These are phyloP conservation scores for Carcharodon carcharias DNA, from an alignment of 2,797 vertebrate genomes.

Conservation along the genomic window DNA sequence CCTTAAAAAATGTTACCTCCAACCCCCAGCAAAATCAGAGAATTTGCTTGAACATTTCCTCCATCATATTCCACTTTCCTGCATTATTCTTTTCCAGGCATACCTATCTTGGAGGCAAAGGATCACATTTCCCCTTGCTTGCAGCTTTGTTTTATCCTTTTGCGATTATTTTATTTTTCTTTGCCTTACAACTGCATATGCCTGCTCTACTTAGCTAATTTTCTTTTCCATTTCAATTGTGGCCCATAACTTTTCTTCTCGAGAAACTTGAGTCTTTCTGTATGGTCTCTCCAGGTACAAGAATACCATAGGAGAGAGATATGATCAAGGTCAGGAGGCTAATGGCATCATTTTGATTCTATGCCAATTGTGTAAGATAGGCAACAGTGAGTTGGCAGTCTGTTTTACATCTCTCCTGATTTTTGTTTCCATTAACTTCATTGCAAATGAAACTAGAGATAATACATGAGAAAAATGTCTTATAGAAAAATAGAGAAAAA, in stretches of 20 bases:
- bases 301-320: background rate
- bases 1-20: background rate
- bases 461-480: background rate
- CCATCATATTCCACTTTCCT: background rate
- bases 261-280: background rate
- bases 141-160: background rate
- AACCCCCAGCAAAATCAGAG: background rate
- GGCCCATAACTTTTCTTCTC: background rate
- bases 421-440: background rate
- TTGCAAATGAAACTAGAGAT: background rate
- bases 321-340: background rate
- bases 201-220: background rate
- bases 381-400: background rate
- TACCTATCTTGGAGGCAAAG: background rate
- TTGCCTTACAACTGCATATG: background rate
- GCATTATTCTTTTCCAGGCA: background rate
- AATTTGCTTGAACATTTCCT: background rate
- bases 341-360: background rate
- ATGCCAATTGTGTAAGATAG: background rate
- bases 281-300: background rate
- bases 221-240: background rate
- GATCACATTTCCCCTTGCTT: background rate
- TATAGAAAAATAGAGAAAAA: background rate
- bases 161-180: background rate
- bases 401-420: background rate